Conservation (phyloP, 2,797 vertebrate genomes). For the Pristis pectinata region DNA sequence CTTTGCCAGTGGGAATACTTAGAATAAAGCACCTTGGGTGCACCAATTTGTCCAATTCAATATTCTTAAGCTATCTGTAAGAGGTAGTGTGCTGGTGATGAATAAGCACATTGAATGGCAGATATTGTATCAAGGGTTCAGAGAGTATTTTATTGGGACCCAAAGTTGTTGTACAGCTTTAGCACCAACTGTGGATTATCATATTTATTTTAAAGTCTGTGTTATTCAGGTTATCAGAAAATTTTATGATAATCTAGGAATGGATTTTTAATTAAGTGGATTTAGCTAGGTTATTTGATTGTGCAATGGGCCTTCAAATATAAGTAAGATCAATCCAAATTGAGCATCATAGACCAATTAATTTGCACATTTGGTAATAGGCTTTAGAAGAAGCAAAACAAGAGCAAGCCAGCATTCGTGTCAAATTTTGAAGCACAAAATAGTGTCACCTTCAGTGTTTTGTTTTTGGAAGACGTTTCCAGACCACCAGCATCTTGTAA, state of each 20-base stretch:
- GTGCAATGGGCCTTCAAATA: background rate
- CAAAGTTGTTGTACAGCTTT: background rate
- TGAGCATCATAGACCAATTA: background rate
- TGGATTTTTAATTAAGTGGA: background rate
- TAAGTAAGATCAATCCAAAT: background rate
- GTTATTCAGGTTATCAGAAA: background rate
- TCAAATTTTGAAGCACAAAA: background rate
- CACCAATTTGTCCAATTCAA: constrained; percentile 7
- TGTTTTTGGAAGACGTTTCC: background rate
- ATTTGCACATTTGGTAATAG: background rate
- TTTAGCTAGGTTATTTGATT: background rate
- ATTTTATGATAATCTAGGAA: background rate
- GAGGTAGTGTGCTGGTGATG: no score
- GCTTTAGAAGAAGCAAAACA: background rate
- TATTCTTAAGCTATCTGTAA: no score
- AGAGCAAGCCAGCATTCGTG: background rate
- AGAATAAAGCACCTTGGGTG: constrained; percentile 54
- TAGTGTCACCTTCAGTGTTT: background rate
- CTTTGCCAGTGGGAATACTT: constrained; percentile 99
- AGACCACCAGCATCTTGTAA: no score
- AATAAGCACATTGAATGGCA: background rate
- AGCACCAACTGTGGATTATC: background rate
- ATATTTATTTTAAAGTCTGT: background rate
- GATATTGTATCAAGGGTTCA: background rate
- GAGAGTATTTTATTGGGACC: background rate